These are phyloP conservation scores for Lagocephalus sceleratus DNA, from an alignment of 2,797 vertebrate genomes.

Conservation along the genomic window DNA sequence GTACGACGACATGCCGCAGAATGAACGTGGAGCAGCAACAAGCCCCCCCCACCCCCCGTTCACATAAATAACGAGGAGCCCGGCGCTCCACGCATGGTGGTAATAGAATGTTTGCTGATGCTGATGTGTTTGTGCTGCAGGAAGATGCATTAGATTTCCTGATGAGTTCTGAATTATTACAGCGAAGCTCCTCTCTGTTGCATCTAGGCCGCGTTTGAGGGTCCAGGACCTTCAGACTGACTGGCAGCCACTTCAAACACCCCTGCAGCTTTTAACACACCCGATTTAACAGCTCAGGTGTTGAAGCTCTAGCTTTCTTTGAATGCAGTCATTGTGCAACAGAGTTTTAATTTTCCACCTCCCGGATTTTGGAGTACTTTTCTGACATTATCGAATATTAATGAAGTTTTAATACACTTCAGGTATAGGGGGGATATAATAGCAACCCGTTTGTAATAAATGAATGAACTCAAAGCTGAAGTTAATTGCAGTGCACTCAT, in stretches of 20 bases:
- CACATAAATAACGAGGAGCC: slow-evolving; percentile 28
- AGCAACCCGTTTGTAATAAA: neutral
- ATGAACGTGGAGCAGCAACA: slow-evolving; percentile 28
- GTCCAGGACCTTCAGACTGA: neutral
- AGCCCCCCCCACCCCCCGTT: slow-evolving; percentile 2
- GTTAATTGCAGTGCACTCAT: neutral
- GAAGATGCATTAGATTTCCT: neutral
- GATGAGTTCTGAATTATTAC: neutral
- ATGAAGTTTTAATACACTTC: neutral
- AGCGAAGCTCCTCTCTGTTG: neutral
- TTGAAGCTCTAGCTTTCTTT: too few species aligned
- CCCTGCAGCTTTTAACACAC: slow-evolving; percentile 14
- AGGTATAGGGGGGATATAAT: neutral
- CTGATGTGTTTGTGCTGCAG: neutral
- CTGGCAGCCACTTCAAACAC: neutral
- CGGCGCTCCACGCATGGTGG: neutral
- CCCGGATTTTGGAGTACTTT: slow-evolving; percentile 4
- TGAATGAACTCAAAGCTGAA: neutral
- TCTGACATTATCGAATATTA: slow-evolving; percentile 8
- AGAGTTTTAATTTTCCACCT: too few species aligned
- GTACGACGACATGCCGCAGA: slow-evolving; percentile 24
- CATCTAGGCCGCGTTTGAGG: neutral
- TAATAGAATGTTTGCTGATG: slow-evolving; percentile 5
- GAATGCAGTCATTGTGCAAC: too few species aligned
- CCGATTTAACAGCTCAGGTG: slow-evolving; percentile 24